Conservation (phyloP, 2,888 invertebrate genomes). For the Leptopilina myrica region DNA sequence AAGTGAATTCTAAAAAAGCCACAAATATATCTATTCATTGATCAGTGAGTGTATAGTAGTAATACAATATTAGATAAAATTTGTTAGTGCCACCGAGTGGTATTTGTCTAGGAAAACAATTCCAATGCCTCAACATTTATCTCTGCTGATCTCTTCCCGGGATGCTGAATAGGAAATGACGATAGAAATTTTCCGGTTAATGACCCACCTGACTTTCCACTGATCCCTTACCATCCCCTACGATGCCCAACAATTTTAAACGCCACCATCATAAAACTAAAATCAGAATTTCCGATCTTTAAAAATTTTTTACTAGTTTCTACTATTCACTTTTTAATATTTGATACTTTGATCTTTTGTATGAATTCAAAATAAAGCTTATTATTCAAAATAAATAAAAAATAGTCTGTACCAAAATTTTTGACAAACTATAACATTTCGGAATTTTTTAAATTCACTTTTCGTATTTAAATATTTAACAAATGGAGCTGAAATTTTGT, state of each 20-base stretch:
- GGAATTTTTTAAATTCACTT: too few relatives aligned
- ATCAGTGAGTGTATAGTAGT: background rate
- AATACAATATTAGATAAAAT: background rate
- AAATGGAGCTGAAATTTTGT: too few relatives aligned
- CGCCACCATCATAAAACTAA: background rate
- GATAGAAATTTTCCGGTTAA: constrained; percentile 16
- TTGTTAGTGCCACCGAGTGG: background rate
- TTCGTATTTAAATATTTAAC: too few relatives aligned
- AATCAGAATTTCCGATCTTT: background rate
- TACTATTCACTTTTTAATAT: too few relatives aligned
- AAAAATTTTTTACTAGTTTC: too few relatives aligned
- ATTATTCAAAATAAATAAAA: too few relatives aligned
- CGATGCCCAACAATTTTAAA: background rate
- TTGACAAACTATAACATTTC: too few relatives aligned
- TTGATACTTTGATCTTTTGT: too few relatives aligned
- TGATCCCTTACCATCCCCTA: background rate
- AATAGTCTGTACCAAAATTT: too few relatives aligned
- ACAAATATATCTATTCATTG: background rate
- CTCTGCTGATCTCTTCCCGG: background rate
- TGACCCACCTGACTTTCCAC: background rate
- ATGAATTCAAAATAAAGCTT: too few relatives aligned
- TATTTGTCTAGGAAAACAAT: constrained; percentile 3
- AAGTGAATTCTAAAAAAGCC: background rate
- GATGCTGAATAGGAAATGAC: constrained; percentile 5
- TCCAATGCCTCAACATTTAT: background rate